Base-by-base conservation (phyloP, 2,888 invertebrate genomes). In the Morpho helenor region DNA sequence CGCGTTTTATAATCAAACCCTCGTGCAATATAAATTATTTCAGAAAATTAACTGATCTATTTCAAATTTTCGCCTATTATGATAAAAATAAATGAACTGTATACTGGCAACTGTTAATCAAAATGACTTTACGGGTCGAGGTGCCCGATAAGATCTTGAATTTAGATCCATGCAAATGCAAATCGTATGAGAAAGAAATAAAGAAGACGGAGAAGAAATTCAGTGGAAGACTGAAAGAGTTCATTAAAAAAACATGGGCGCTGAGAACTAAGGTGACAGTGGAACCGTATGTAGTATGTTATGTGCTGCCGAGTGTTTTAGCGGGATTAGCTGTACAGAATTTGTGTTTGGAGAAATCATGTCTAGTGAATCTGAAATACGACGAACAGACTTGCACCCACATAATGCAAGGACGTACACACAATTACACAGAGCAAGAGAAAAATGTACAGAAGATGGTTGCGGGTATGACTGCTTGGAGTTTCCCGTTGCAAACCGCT, bases 201-300 rank as follows among this genome's bases (percentile, higher is more conserved):
- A 79, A 71, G 61, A 82, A 81, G 67, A 70, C 76, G 3, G 87
- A 89, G 63, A 77, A 70, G 52, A 84, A 79, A 72, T 66, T 88
- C 41, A 86, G 75, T 68, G 79, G 76, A 63, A 76, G 84, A 63
- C 69, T 87, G 42, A 89, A 89, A 66, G 73, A 82, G 65, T 82
- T 81, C 55, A 72, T 89, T 8, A 87, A 87, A 74, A 76, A 80
- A 63, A 72, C 82, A 64, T 89, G 90, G 88, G 75, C 78, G 40
- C 75, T 87, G 63, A 79, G 82, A 74, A 77, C 85, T 8, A 85
- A 87, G 76, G 69, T 90, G 43, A 94, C 94, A n/a, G 94, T 94
- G 39, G 94, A 94, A 76, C 94, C 94, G 7, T 92, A 94, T 68
- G 84, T 94, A 54, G 87, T 93, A 55, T 93, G 93, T 72, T 94